Conservation (phyloP, 2,888 invertebrate genomes). For the Scaptomyza reducta region DNA sequence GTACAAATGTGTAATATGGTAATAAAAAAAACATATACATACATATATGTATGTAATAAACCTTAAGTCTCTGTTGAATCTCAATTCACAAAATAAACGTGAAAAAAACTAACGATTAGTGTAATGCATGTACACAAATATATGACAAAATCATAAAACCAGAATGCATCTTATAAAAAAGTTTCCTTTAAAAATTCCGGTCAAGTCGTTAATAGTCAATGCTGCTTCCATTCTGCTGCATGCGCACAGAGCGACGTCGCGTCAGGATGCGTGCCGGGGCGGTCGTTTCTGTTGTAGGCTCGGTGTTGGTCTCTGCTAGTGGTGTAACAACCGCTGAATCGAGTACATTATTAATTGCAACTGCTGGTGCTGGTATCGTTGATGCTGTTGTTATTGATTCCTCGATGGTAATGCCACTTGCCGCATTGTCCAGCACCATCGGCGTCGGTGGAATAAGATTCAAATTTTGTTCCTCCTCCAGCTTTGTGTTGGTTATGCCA, state of each 20-base stretch:
- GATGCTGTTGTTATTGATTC: slow-evolving; percentile 54
- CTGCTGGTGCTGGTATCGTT: slow-evolving; percentile 19
- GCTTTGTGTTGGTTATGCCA: slow-evolving; percentile 62
- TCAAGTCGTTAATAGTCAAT: slow-evolving; percentile 57
- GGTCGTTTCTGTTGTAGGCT: slow-evolving; percentile 15
- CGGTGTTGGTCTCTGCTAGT: slow-evolving; percentile 26
- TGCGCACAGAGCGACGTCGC: slow-evolving; percentile 78
- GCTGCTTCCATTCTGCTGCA: slow-evolving; percentile 73
- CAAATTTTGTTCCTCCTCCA: slow-evolving; percentile 60
- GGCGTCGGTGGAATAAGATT: slow-evolving; percentile 30
- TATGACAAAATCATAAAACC: slow-evolving; percentile 34
- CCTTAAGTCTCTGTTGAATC: slow-evolving; percentile 70
- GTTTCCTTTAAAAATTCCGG: slow-evolving; percentile 18
- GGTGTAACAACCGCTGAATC: slow-evolving; percentile 23
- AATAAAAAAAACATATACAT: slow-evolving; percentile 36
- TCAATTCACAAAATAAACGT: slow-evolving; percentile 61
- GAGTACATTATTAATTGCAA: slow-evolving; percentile 3
- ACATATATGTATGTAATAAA: slow-evolving; percentile 31
- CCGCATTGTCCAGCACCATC: slow-evolving; percentile 69
- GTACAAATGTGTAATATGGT: slow-evolving; percentile 51
- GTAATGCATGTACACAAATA: slow-evolving; percentile 40
- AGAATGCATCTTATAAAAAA: slow-evolving; percentile 10
- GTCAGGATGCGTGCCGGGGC: slow-evolving; percentile 74
- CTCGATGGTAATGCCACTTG: slow-evolving; percentile 72
- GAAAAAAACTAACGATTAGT: slow-evolving; percentile 42